Conservation (phyloP, 1,140 invertebrate species). For the Charaxes varanes region DNA sequence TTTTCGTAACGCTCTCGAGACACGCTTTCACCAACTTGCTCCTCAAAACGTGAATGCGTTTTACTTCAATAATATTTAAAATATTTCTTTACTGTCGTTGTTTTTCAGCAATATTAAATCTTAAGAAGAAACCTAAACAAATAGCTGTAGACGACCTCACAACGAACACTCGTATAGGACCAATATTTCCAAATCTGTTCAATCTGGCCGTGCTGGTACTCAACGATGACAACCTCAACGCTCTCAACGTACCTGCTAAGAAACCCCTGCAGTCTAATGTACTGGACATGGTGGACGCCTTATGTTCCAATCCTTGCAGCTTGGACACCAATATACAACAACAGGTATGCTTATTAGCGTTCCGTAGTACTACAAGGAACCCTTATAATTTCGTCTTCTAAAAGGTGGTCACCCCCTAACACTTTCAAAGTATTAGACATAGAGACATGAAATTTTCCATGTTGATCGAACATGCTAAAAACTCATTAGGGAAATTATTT, state of each 20-base stretch:
- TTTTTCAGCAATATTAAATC: constrained; percentile 64
- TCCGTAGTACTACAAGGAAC: too few species aligned
- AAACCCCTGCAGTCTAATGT: constrained; percentile 64
- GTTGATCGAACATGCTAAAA: too few species aligned
- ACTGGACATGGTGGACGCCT: constrained; percentile 65
- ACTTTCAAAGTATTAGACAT: too few species aligned
- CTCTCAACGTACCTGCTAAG: constrained; percentile 58
- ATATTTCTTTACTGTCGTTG: constrained; percentile 5
- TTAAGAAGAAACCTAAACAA: constrained; percentile 57
- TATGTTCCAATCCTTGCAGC: constrained; percentile 68
- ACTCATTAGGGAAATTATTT: too few species aligned
- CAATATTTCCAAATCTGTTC: constrained; percentile 69
- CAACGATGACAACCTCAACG: constrained; percentile 66
- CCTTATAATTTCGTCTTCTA: too few species aligned
- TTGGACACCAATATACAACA: constrained; percentile 69
- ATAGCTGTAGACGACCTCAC: constrained; percentile 65
- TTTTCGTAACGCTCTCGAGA: too few species aligned
- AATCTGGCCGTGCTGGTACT: constrained; percentile 64
- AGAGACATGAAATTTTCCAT: too few species aligned
- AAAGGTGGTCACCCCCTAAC: too few species aligned
- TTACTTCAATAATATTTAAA: constrained; percentile 1
- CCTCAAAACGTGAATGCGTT: too few species aligned
- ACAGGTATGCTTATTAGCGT: too few species aligned
- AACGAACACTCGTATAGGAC: constrained; percentile 66
- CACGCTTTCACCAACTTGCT: too few species aligned